These are phyloP conservation scores for Dorcus hopei DNA, from an alignment of 2,888 invertebrate species.

Conservation along the genomic window DNA sequence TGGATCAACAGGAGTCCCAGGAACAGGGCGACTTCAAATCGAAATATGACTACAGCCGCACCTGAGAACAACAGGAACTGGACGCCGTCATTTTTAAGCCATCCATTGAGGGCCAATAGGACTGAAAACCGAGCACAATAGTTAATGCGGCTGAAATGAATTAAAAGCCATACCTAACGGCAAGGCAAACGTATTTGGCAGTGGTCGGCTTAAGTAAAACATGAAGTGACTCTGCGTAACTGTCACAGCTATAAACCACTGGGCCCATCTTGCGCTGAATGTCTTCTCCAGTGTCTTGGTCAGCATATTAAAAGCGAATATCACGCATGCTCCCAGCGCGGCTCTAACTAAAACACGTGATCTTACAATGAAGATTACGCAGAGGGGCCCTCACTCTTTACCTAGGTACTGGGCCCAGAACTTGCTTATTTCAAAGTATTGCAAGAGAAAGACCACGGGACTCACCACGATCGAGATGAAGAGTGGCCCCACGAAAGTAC, in stretches of 20 bases:
- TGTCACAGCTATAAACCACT: constrained; percentile 82
- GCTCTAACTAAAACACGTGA: constrained; percentile 68
- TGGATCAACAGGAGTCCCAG: constrained; percentile 81
- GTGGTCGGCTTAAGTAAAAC: constrained; percentile 90
- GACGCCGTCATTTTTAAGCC: constrained; percentile 74
- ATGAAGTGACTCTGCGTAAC: constrained; percentile 96
- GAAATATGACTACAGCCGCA: constrained; percentile 83
- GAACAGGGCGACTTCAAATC: constrained; percentile 83
- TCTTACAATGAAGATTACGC: constrained; percentile 24
- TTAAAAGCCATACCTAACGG: constrained; percentile 68
- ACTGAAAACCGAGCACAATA: constrained; percentile 57
- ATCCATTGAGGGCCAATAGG: constrained; percentile 77
- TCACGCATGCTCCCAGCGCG: constrained; percentile 72
- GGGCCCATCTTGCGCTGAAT: constrained; percentile 74
- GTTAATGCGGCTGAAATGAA: neutral
- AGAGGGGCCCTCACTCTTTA: constrained; percentile 49
- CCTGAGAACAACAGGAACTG: constrained; percentile 82
- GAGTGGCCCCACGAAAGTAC: constrained; percentile 92
- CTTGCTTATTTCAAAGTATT: constrained; percentile 71
- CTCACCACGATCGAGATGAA: constrained; percentile 73
- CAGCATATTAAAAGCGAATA: constrained; percentile 71
- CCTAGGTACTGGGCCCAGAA: constrained; percentile 87
- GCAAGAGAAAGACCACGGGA: constrained; percentile 69
- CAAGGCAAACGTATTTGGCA: constrained; percentile 93
- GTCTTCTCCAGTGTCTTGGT: constrained; percentile 69